These are phyloP conservation scores for Nothobranchius kuhntae DNA, from an alignment of 2,113 vertebrate species.

Conservation along the genomic window DNA sequence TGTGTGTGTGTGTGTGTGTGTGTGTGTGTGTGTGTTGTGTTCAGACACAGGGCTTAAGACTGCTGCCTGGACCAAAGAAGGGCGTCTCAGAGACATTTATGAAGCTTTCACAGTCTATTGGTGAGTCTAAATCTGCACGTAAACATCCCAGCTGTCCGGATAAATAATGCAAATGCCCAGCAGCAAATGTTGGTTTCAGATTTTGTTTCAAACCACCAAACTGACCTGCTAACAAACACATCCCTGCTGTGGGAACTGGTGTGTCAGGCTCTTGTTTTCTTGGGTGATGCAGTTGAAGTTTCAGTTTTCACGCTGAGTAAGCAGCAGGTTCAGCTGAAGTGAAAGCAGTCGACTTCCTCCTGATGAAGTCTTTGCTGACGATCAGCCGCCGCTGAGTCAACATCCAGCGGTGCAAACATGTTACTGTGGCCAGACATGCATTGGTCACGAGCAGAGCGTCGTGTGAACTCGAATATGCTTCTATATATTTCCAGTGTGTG, in stretches of 20 bases:
- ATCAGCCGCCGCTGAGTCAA: slow-evolving; percentile 45
- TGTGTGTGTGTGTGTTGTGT: slow-evolving; percentile 4
- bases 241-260: neutral
- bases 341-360: slow-evolving; percentile 70
- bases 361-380: slow-evolving; percentile 54
- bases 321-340: slow-evolving; percentile 45
- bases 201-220: slow-evolving; percentile 8
- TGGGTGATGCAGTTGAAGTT: neutral
- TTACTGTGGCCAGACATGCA: slow-evolving; percentile 3
- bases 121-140: slow-evolving; percentile 45
- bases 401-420: neutral
- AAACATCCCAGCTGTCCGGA: neutral
- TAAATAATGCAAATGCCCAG: slow-evolving; percentile 20
- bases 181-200: slow-evolving; percentile 22
- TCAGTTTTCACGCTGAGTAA: neutral
- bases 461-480: slow-evolving; percentile 27
- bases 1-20: slow-evolving; percentile 17
- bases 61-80: slow-evolving; percentile 50
- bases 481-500: neutral
- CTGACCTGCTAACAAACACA: neutral
- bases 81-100: slow-evolving; percentile 64
- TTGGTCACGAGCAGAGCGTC: slow-evolving; percentile 32
- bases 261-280: neutral
- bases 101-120: slow-evolving; percentile 74
- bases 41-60: slow-evolving; percentile 43